Percentiles rank a stretch among this genome's conserved stretches.
Conservation (phyloP, 2,797 vertebrate species). For the Onychomys torridus region DNA sequence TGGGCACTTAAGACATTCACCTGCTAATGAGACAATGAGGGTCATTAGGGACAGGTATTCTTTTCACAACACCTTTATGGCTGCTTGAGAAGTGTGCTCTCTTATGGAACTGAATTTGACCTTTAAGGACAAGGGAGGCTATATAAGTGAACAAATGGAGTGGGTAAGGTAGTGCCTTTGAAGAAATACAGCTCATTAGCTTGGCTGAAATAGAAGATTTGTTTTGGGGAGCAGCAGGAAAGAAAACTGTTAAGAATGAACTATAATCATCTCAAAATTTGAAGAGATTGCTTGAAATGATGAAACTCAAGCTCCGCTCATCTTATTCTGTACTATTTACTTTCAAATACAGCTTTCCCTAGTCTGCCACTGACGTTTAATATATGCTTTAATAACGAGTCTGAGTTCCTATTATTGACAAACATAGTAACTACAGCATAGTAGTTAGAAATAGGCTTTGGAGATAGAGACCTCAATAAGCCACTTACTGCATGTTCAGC, state of each 20-base stretch:
- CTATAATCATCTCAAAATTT: neutral
- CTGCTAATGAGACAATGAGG: constrained; percentile 33
- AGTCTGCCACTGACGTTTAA: constrained; percentile 12
- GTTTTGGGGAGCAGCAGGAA: constrained; percentile 40
- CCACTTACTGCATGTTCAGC: neutral
- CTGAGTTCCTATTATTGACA: neutral
- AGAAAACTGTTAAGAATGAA: constrained; percentile 17
- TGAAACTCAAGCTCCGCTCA: constrained; percentile 45
- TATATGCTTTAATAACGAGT: neutral
- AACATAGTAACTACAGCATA: constrained; percentile 5
- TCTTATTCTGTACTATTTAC: constrained; percentile 7
- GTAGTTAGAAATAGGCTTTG: constrained; percentile 31
- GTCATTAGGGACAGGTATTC: neutral
- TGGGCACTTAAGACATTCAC: constrained; percentile 15
- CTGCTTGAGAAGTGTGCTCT: constrained; percentile 33
- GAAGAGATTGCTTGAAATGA: constrained; percentile 32
- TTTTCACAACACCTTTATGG: constrained; percentile 45
- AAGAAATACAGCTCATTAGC: neutral
- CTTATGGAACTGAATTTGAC: constrained; percentile 37
- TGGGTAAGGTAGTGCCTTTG: neutral
- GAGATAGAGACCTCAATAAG: neutral
- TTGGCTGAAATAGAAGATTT: constrained; percentile 37
- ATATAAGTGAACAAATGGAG: neutral
- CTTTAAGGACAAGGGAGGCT: neutral
- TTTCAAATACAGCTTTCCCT: constrained; percentile 6